Evolutionary conservation across 2,113 vertebrate genomes (phyloP), one percentile per base, ranked within the genome.

Genomic region (Neotoma lepida): DNA sequence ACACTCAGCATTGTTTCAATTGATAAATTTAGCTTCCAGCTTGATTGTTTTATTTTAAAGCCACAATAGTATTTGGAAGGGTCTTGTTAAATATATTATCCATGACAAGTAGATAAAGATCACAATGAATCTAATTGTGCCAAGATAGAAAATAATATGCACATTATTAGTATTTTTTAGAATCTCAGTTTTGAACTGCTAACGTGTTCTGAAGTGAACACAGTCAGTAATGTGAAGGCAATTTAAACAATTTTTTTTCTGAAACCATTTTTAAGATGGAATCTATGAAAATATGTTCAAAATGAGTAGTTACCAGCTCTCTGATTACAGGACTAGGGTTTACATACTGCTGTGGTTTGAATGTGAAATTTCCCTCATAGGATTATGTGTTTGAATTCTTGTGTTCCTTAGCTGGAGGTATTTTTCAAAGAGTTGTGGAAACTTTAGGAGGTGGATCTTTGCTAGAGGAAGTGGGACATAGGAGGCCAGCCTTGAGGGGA

Each of bases 231-330:
- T 2, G 76, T 90, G 20, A 54, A 91, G 41, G n/a, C 78, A 80
- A 63, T 63, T 97, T 92, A 86, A 2, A 39, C 49, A 88, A 68
- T 3, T n/a, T 80, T 82, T 82, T 94, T 93, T 73, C 90, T 84
- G 89, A 74, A 93, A 68, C 88, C 93, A 1, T 90, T 4, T 58
- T 88, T 81, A 92, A 96, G 68, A 76, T 49, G 46, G 41, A 85
- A 91, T 94, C 82, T 89, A 81, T 78, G 91, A 78, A 97, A 96
- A 97, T 74, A 33, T 68, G 78, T 88, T 94, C 84, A 77, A 94
- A 94, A 86, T 91, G 95, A 95, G 95, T 85, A 28, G 39, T 76
- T 86, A 56, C 33, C 54, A 81, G 68, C 54, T 96, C 35, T 87
- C n/a, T 7, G 2, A 54, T 61, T 61, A 54, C 33, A 93, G 92